These are phyloP conservation scores for Knipowitschia caucasica DNA, from an alignment of 2,797 vertebrate genomes.

Conservation along the genomic window DNA sequence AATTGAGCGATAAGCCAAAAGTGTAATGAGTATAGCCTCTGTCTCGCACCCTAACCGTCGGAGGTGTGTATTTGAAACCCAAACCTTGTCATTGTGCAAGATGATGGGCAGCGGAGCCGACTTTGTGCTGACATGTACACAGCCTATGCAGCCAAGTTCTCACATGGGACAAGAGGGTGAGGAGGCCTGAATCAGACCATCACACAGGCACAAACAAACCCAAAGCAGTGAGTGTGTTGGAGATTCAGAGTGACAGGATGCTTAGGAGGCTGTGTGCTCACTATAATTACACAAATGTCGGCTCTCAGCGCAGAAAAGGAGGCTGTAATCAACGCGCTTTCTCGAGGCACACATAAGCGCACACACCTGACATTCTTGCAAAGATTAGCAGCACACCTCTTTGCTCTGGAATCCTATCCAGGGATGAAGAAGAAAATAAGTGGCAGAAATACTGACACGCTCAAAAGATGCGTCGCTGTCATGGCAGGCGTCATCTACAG, in stretches of 20 bases:
- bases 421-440: conserved; percentile 53
- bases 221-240: conserved; percentile 46
- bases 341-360: conserved; percentile 21
- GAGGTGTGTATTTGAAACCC: conserved; percentile 51
- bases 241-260: conserved; percentile 79
- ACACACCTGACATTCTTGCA: conserved; percentile 77
- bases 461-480: conserved; percentile 51
- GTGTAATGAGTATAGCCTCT: conserved; percentile 60
- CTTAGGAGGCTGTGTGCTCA: conserved; percentile 75
- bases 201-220: conserved; percentile 10
- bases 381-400: conserved; percentile 77
- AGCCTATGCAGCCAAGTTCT: conserved; percentile 51
- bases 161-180: conserved; percentile 37
- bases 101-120: conserved; percentile 26
- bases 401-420: conserved; percentile 67
- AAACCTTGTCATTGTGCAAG: conserved; percentile 68
- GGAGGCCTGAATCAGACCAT: conserved; percentile 25
- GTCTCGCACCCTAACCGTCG: conserved; percentile 60
- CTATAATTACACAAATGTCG: conserved; percentile 78
- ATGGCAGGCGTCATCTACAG: conserved; percentile 50
- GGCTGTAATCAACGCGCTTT: conserved; percentile 71
- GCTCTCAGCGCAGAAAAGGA: conserved; percentile 62
- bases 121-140: conserved; percentile 68
- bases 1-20: conserved; percentile 65
- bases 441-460: conserved; percentile 30